These are phyloP conservation scores for Grammomys surdaster DNA, from an alignment of 2,113 vertebrate species.

Conservation along the genomic window DNA sequence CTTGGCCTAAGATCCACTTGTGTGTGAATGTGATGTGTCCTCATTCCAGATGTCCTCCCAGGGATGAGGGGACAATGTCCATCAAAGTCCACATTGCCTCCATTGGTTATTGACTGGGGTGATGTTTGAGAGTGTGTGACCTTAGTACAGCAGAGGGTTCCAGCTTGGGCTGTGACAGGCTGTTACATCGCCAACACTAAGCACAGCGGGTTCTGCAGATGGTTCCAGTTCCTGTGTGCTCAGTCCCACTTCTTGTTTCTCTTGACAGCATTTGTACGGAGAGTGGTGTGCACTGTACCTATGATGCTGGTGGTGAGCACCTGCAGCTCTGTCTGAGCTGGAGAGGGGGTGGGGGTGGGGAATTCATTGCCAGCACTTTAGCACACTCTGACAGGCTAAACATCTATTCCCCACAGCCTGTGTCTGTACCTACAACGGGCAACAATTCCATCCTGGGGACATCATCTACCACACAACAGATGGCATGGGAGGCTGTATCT, in stretches of 20 bases:
- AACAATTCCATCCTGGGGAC: constrained; percentile 84
- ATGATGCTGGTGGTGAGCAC: background rate
- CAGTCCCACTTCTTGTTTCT: background rate
- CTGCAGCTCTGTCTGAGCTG: rapidly evolving
- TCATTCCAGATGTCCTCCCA: rapidly evolving
- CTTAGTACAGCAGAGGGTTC: background rate
- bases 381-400: rapidly evolving
- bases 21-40: background rate
- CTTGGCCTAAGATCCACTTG: background rate
- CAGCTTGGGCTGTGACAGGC: background rate
- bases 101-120: rapidly evolving
- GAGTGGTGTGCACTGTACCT: background rate
- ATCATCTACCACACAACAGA: constrained; percentile 93
- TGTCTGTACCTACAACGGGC: constrained; percentile 88
- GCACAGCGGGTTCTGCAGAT: background rate
- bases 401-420: constrained; percentile 87
- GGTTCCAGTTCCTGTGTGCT: rapidly evolving
- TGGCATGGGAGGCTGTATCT: constrained; percentile 91
- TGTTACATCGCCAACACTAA: background rate
- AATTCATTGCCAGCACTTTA: rapidly evolving
- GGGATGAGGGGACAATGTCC: background rate
- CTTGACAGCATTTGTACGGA: constrained; percentile 84
- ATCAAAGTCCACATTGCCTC: background rate
- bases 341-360: background rate
- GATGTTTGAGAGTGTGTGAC: rapidly evolving